Base-by-base conservation (phyloP, 2,888 invertebrate species). In the Cactoblastis cactorum region DNA sequence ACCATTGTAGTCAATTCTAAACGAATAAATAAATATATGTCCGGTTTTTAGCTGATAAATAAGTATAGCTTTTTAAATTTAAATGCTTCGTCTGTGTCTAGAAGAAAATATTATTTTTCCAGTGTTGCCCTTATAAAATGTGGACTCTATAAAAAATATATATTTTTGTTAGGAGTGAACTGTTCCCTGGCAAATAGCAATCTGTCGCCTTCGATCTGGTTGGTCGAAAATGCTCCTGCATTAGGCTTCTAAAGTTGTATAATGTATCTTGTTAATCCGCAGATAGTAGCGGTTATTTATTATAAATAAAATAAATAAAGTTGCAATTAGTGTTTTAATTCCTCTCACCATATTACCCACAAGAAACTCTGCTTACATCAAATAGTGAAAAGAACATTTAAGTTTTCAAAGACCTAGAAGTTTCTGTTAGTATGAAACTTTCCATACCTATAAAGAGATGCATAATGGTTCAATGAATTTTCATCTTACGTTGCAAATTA, bases 121-220 rank as follows among this genome's bases (percentile, higher is more conserved):
- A 49, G 33, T 49, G 41, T 41, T 48, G 39, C 47, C 51, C 17
- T 39, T 22, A 39, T 18, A 45, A 37, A 43, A 52, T 51, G 46
- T 48, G 14, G 32, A 39, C 49, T 45, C 51, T 43, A 51, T 55
- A 53, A 53, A 53, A 53, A 67, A 62, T 68, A 69, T 83, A 80
- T 84, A 83, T 84, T 83, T 84, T 84, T 86, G 77, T 83, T 82
- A 82, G 79, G 67, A 69, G 65, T 74, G 66, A 66, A 71, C 67
- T 71, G 71, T 70, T 67, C 62, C 54, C 43, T 55, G 55, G 52
- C 51, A 52, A 12, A 11, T 28, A 28, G 28, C 49, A 45, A 47
- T 54, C 53, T 54, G 53, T 55, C 51, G 51, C 45, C 48, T 19
- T 52, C 49, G 41, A 49, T 52, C 35, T 49, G 35, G 53, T 53